Evolutionary conservation across 2,888 invertebrate genomes (phyloP).

Genomic region (Geophilus truncorum): DNA sequence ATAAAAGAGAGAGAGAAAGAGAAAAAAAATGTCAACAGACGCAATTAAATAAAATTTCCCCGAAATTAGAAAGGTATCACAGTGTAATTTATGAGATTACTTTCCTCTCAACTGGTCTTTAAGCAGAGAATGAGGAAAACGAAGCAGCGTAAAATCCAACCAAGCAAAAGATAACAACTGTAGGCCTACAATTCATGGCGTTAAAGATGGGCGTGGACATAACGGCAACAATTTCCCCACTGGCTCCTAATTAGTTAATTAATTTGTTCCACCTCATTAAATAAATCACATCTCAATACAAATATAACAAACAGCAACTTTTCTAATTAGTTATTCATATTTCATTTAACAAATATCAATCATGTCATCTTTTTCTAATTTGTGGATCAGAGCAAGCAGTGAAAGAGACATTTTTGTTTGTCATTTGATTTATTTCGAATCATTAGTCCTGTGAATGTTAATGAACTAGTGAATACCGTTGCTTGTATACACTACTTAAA

Average conservation of each 20-base stretch:
- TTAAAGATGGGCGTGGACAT: constrained; percentile 11
- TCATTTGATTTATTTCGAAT: too few relatives aligned
- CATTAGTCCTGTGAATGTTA: too few relatives aligned
- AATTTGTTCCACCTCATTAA: constrained; percentile 20
- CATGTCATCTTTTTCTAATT: neutral
- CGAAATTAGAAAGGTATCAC: neutral
- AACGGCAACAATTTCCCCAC: constrained; percentile 1
- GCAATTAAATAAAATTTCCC: neutral
- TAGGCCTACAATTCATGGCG: neutral
- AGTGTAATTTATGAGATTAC: constrained; percentile 11
- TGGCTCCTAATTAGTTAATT: neutral
- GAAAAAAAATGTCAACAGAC: neutral
- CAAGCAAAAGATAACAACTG: neutral
- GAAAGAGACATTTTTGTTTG: too few relatives aligned
- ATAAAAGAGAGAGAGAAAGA: neutral
- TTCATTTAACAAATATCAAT: neutral
- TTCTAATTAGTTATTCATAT: neutral
- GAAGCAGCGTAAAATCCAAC: neutral
- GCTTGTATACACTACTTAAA: too few relatives aligned
- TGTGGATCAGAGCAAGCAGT: too few relatives aligned
- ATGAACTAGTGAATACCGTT: too few relatives aligned
- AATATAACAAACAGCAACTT: neutral
- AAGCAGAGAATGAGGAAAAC: neutral
- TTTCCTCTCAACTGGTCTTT: neutral
- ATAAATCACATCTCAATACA: constrained; percentile 16